Evolutionary conservation across 1,140 invertebrate genomes (phyloP), one percentile per base, ranked within the genome.

Genomic region (Ectropis grisescens): DNA sequence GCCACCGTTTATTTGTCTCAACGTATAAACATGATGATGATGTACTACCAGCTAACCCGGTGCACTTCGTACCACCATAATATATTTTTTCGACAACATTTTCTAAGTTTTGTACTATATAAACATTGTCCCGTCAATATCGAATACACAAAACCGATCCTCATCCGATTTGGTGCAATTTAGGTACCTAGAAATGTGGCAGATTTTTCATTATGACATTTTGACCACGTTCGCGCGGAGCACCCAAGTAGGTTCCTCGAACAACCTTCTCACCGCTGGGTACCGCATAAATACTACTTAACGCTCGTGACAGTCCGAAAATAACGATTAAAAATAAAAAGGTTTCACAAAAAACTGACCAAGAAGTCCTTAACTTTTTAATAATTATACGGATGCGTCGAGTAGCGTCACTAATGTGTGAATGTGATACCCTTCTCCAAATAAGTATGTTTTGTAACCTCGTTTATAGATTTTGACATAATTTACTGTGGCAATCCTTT

Each of bases 201-300:
- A n/a, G n/a, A n/a, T n/a, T n/a, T n/a, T n/a, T n/a, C n/a, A n/a
- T n/a, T n/a, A n/a, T n/a, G n/a, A n/a, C n/a, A n/a, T n/a, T n/a
- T n/a, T n/a, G n/a, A n/a, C n/a, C n/a, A n/a, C n/a, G n/a, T n/a
- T n/a, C n/a, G n/a, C n/a, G n/a, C n/a, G n/a, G n/a, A n/a, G 16
- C 24, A 15, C 11, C 25, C 27, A 34, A 53, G 34, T 50, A 47
- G 40, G 29, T 49, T 48, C 51, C 55, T 50, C 47, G 57, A 58
- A 67, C 58, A 56, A 46, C 60, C 59, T 69, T 41, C 55, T 53
- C 70, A 41, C 71, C 41, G 69, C 50, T 72, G 69, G 71, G 58
- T 47, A 69, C 53, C 75, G 56, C 75, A 80, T 80, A 76, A 80
- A 80, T 80, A 80, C 69, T 80, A 64, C 75, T 80, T 80, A 80